Evolutionary conservation across 2,797 vertebrate species (phyloP).

Genomic region (Spinus pinus): DNA sequence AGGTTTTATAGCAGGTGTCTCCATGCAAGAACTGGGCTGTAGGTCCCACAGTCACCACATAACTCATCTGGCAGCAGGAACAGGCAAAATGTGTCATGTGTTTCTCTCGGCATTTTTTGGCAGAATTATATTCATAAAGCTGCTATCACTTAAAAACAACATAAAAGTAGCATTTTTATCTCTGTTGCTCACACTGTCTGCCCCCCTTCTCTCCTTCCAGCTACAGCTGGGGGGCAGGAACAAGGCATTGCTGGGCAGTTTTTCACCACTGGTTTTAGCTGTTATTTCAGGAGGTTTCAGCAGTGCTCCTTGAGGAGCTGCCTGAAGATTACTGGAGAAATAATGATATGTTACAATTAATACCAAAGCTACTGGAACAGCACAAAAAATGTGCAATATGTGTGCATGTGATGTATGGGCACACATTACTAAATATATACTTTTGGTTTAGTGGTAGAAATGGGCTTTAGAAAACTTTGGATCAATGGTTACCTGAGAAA

Average conservation of each 20-base stretch:
- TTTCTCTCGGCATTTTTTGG: not conserved
- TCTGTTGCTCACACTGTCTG: not conserved
- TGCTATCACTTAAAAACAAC: not conserved
- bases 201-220: not conserved
- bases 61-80: not conserved
- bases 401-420: not conserved
- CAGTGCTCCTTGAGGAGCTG: not conserved
- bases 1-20: not conserved
- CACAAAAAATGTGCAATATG: not conserved
- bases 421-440: not conserved
- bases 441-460: not conserved
- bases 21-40: not conserved
- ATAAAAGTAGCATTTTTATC: not conserved
- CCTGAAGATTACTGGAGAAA: not conserved
- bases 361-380: not conserved
- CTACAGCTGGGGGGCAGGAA: not conserved
- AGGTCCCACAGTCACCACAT: not conserved
- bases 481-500: not conserved
- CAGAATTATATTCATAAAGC: not conserved
- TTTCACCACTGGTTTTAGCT: not conserved
- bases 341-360: not conserved
- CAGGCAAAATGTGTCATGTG: rapidly evolving
- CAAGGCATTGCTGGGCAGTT: not conserved
- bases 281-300: not conserved
- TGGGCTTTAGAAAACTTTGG: not conserved